Base-by-base conservation (phyloP, 2,113 vertebrate species). In the Rynchops niger region DNA sequence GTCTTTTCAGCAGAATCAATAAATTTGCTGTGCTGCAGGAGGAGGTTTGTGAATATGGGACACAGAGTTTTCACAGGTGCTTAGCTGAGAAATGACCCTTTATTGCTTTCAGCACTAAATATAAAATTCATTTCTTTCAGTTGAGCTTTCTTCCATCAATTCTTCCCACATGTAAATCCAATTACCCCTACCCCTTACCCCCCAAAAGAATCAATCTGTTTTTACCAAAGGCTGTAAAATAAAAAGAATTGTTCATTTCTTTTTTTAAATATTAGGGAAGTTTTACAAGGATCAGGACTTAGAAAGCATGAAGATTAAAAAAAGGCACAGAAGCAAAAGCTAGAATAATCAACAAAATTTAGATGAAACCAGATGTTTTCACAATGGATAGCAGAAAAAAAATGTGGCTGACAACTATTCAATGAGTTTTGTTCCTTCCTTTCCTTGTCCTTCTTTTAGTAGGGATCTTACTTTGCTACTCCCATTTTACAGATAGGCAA, bases 1-100 rank as follows among this genome's bases (percentile, higher is more conserved):
- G 4, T 52, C 61, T 80, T 88, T 50, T 70, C 53, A 81, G 30
- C 58, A 40, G 21, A 88, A 86, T 55, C 27, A 80, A 49, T 66
- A 92, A 40, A 81, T 73, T 45, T 73, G 4, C 40, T 73, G 40
- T 77, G 14, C 98, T 98, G 90, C 98, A 97, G 80, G 97, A 99
- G 29, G 98, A 99, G 71, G 96, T 98, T 11, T 98, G 98, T 69
- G 99, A 99, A 70, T 76, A 85, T 58, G 98, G 98, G 42, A 98
- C 98, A 45, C 97, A 99, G 59, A 82, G 92, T 87, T 93, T 96
- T 84, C 79, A 93, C 67, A 92, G 76, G 62, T 83, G 58, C 40
- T 86, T 77, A 86, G 43, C 36, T 87, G 95, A 94, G 69, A 94
- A 94, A 85, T 90, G n/a, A 84, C 27, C 69, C 59, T 74, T 90